Base-by-base conservation (phyloP, 2,888 invertebrate species). In the Aradus depressus region DNA sequence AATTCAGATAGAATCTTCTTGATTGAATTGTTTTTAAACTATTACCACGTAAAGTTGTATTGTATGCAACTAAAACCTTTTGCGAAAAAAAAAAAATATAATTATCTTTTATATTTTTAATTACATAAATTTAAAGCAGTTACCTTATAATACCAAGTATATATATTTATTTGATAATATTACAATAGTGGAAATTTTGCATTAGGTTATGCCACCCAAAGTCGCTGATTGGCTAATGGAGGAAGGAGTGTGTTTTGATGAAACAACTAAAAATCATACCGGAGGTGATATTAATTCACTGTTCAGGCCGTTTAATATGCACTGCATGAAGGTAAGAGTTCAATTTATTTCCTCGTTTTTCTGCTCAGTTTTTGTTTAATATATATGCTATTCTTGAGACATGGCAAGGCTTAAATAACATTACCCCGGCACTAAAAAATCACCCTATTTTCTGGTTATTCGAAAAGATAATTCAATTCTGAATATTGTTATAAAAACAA, bases 221-320 rank as follows among this genome's bases (percentile, higher is more conserved):
- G 86, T 93, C 2, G 91, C 92, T 2, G 78, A 81, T 60, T 87
- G 86, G 83, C 67, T 89, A 47, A 76, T 89, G 38, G 42, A 56
- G 19, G 53, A 31, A 25, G 37, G 23, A 22, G 25, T 32, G 19
- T n/a, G 21, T 28, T 38, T 23, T 38, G 39, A 47, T 19, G 50
- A 47, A 10, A 19, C 23, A 2, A 8, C 18, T 10, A 44, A 28
- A 21, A 38, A 47, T 41, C 52, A 35, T 10, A 19, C 38, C 6
- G 54, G 58, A 43, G 57, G 55, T 44, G 81, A 87, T 64, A 79
- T 88, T 21, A 80, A 83, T 61, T 83, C 88, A 0, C 71, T 89
- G 44, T 96, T 96, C 68, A 77, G 96, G 34, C 92, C 93, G 5
- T 96, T 96, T 68, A 93, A 95, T 64, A 96, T 96, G 93, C 87